Conservation (phyloP, 2,113 vertebrate species). For the Tragelaphus buxtoni region DNA sequence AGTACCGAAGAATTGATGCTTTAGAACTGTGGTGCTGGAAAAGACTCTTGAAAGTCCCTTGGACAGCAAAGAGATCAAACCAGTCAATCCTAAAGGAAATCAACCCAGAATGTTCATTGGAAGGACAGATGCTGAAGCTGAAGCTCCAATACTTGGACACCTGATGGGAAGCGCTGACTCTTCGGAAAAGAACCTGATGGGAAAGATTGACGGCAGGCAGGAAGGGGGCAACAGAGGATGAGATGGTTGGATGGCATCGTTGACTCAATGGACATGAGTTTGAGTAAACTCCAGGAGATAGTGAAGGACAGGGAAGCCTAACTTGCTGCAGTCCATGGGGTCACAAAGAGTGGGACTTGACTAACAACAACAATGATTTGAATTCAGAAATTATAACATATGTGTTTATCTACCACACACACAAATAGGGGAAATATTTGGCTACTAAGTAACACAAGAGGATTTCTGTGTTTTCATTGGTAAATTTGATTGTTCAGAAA, state of each 20-base stretch:
- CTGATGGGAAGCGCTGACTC: not conserved
- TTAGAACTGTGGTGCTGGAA: no score
- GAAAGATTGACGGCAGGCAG: not conserved
- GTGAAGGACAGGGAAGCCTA: not conserved
- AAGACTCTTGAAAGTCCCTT: no score
- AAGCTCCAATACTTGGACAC: no score
- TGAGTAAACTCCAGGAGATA: not conserved
- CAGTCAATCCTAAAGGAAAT: no score
- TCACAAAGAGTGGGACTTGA: not conserved
- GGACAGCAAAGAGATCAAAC: no score
- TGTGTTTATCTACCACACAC: not conserved
- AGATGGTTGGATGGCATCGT: no score
- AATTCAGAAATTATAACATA: not conserved
- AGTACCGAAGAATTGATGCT: no score
- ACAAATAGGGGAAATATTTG: not conserved
- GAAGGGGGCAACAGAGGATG: not conserved
- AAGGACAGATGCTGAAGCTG: not conserved
- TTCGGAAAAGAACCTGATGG: not conserved
- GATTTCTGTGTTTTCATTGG: not conserved
- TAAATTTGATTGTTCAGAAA: not conserved
- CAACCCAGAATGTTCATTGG: no score
- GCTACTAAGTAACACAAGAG: not conserved
- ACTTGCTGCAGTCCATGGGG: not conserved
- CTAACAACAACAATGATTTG: not conserved
- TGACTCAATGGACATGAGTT: fast-evolving